Conservation (phyloP, 2,113 vertebrate genomes). For the Macrotis lagotis region DNA sequence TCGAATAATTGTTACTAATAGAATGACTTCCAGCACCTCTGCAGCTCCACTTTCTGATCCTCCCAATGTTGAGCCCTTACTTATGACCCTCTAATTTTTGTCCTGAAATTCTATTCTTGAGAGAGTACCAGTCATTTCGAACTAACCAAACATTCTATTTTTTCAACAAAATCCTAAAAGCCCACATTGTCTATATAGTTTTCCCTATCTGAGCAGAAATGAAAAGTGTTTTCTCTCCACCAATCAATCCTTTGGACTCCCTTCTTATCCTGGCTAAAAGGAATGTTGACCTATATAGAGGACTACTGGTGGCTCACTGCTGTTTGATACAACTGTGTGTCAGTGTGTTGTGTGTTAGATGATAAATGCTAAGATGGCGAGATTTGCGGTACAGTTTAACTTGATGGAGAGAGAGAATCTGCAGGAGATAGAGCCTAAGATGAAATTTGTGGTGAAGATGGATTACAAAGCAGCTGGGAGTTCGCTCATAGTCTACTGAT, state of each 20-base stretch:
- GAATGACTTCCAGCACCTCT: background rate
- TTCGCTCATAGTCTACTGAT: background rate
- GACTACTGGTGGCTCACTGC: constrained; percentile 18
- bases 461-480: background rate
- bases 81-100: constrained; percentile 39
- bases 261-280: constrained; percentile 22
- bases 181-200: constrained; percentile 16
- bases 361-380: constrained; percentile 25
- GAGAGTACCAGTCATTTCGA: background rate
- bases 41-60: background rate
- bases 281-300: constrained; percentile 57
- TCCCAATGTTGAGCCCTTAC: background rate
- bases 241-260: constrained; percentile 33
- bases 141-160: background rate
- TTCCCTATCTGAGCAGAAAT: constrained; percentile 13
- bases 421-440: background rate
- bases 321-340: constrained; percentile 30
- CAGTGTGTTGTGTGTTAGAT: constrained; percentile 29
- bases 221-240: constrained; percentile 29
- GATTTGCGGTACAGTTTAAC: constrained; percentile 29
- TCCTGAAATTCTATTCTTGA: constrained; percentile 18
- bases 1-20: constrained; percentile 24
- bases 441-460: background rate
- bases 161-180: constrained; percentile 10
- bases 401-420: constrained; percentile 45